A percentile compares a stretch with the other conserved stretches of the same genome.
Evolutionary conservation across 2,797 vertebrate genomes (phyloP).

Genomic region (Cyprinodon diabolis): DNA sequence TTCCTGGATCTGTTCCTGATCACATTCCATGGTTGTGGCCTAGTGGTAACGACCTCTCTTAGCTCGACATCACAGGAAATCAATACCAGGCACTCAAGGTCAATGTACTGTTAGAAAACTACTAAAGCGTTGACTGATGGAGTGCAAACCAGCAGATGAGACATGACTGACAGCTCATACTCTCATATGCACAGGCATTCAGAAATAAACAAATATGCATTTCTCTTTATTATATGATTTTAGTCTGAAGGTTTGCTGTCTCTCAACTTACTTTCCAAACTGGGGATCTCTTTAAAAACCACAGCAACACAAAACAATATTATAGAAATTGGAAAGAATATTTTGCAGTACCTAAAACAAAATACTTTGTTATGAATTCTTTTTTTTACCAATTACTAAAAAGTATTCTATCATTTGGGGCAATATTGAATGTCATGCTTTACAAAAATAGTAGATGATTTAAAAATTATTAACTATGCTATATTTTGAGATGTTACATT

Average conservation of each 20-base stretch:
- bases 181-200: slow-evolving; percentile 34
- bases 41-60: slow-evolving; percentile 93
- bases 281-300: not conserved
- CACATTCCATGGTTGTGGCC: slow-evolving; percentile 86
- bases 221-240: slow-evolving; percentile 50
- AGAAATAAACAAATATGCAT: slow-evolving; percentile 68
- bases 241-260: not conserved
- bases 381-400: too few species aligned
- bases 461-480: too few species aligned
- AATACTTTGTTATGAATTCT: too few species aligned
- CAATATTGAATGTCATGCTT: too few species aligned
- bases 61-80: slow-evolving; percentile 94
- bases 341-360: too few species aligned
- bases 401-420: too few species aligned
- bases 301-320: not conserved
- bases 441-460: too few species aligned
- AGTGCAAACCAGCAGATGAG: slow-evolving; percentile 83
- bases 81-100: slow-evolving; percentile 97
- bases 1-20: slow-evolving; percentile 96
- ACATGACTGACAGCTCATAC: slow-evolving; percentile 83
- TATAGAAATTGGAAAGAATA: not conserved
- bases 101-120: slow-evolving; percentile 99
- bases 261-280: too few species aligned
- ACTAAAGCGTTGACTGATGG: slow-evolving; percentile 96
- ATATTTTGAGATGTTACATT: too few species aligned